Conservation (phyloP, 2,113 vertebrate genomes). For the Gallinago undulata region DNA sequence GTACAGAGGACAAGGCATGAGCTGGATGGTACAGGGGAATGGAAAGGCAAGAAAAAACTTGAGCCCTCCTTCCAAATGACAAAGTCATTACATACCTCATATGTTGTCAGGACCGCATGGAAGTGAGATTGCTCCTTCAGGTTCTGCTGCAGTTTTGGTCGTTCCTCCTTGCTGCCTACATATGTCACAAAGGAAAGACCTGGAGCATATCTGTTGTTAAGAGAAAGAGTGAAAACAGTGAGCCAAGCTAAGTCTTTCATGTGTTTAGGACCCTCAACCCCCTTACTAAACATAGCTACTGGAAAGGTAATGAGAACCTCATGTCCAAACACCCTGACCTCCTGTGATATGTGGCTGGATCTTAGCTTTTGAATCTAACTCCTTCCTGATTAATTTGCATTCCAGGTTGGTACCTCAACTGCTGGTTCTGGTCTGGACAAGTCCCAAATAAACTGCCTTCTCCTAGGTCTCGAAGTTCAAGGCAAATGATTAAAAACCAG, state of each 20-base stretch:
- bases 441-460: background rate
- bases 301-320: background rate
- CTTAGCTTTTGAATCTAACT: background rate
- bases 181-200: conserved; percentile 81
- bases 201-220: conserved; percentile 81
- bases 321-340: background rate
- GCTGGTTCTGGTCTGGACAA: background rate
- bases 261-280: background rate
- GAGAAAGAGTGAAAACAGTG: background rate
- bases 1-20: background rate
- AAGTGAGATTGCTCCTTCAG: conserved; percentile 61
- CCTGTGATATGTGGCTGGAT: background rate
- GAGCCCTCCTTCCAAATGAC: background rate
- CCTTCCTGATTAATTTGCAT: background rate
- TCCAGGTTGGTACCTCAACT: background rate
- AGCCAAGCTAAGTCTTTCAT: background rate
- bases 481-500: background rate
- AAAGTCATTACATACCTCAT: conserved; percentile 74
- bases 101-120: conserved; percentile 85
- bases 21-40: background rate
- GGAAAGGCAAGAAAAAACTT: background rate
- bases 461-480: background rate
- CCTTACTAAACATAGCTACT: background rate
- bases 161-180: conserved; percentile 82
- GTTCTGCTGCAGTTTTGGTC: conserved; percentile 77